A percentile compares a stretch with the other conserved stretches of the same genome.
phyloP scores from a whole-genome alignment of 2,888 invertebrate genomes.

The Geotrupes spiniger region DNA sequence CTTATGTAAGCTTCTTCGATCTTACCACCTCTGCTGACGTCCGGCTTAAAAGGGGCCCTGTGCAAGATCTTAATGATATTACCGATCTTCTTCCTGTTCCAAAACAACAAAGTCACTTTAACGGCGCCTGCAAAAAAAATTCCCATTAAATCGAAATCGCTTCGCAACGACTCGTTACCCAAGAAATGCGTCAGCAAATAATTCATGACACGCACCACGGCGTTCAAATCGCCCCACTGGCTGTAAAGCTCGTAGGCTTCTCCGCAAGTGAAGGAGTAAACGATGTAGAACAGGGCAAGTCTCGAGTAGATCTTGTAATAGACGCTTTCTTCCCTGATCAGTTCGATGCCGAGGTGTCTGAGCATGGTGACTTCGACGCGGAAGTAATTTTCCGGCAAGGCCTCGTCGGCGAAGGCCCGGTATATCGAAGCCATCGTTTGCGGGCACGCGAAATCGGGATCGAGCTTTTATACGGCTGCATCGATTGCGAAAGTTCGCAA shows the following conservation, averaged over 20 bases:
- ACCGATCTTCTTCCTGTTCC: constrained; percentile 6
- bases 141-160: background rate
- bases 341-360: too few relatives aligned
- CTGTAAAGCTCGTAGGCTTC: constrained; percentile 15
- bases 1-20: constrained; percentile 4
- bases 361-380: constrained; percentile 1
- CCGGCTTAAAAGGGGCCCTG: background rate
- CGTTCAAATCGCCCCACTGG: constrained; percentile 19
- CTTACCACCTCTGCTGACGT: background rate
- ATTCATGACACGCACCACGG: constrained; percentile 11
- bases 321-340: constrained; percentile 8
- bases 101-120: constrained; percentile 6
- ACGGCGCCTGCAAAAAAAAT: background rate
- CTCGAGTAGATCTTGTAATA: constrained; percentile 16
- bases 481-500: too few relatives aligned
- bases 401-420: background rate
- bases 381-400: constrained; percentile 7
- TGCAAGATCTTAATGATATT: constrained; percentile 1
- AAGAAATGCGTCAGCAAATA: constrained; percentile 18
- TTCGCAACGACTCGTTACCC: constrained; percentile 6
- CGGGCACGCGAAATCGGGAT: too few relatives aligned
- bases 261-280: constrained; percentile 15
- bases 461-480: too few relatives aligned
- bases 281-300: constrained; percentile 11
- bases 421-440: too few relatives aligned